A percentile compares a stretch with the other conserved stretches of the same genome.
Evolutionary conservation across 2,797 vertebrate species (phyloP).

Genomic region (Pempheris klunzingeri): DNA sequence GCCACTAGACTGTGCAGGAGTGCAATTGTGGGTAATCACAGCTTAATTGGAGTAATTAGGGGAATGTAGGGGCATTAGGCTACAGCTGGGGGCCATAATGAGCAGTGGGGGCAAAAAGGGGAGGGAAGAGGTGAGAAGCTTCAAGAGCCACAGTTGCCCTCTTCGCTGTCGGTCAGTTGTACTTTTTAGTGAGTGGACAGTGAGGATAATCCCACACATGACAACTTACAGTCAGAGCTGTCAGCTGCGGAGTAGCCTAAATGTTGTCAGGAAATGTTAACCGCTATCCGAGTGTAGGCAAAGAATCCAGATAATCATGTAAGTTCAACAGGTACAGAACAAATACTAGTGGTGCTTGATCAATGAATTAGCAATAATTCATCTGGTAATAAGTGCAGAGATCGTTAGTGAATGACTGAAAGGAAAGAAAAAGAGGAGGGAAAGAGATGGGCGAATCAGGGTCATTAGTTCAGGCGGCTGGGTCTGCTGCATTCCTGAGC

Average conservation of each 20-base stretch:
- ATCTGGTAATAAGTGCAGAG: slow-evolving; percentile 33
- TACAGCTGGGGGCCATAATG: slow-evolving; percentile 85
- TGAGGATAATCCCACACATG: slow-evolving; percentile 29
- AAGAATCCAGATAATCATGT: neutral
- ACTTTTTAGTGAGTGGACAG: slow-evolving; percentile 41
- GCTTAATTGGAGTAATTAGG: slow-evolving; percentile 90
- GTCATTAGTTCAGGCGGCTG: slow-evolving; percentile 90
- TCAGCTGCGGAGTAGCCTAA: neutral
- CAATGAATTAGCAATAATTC: slow-evolving; percentile 1
- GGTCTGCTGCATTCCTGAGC: slow-evolving; percentile 89
- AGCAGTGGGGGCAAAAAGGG: slow-evolving; percentile 68
- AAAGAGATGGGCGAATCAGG: slow-evolving; percentile 85
- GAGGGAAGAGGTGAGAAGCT: slow-evolving; percentile 69
- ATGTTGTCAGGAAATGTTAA: slow-evolving; percentile 1
- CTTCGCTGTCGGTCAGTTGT: slow-evolving; percentile 64
- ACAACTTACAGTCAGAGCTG: slow-evolving; percentile 9
- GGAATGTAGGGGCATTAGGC: slow-evolving; percentile 86
- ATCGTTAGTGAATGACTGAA: slow-evolving; percentile 61
- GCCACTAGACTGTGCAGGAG: slow-evolving; percentile 80
- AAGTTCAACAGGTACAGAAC: slow-evolving; percentile 50
- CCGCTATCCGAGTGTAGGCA: neutral
- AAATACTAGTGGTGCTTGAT: slow-evolving; percentile 3
- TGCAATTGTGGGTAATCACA: slow-evolving; percentile 87
- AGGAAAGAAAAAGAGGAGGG: slow-evolving; percentile 71
- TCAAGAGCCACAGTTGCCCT: slow-evolving; percentile 77